These are phyloP conservation scores for Oligia latruncula DNA, from an alignment of 2,888 invertebrate species.

Conservation along the genomic window DNA sequence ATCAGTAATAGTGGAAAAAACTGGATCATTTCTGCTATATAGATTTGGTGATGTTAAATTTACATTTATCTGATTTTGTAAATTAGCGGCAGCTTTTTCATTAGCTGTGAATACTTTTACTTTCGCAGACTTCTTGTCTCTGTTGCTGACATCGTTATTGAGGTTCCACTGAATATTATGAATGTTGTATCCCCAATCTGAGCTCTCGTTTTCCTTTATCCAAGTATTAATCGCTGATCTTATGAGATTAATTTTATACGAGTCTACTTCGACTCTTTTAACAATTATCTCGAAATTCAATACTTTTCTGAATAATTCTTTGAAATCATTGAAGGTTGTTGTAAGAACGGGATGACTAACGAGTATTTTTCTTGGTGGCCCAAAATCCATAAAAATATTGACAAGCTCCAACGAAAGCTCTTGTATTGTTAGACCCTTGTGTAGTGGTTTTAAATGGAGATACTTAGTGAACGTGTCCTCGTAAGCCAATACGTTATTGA, in stretches of 20 bases:
- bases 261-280: slow-evolving; percentile 11
- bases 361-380: slow-evolving; percentile 20
- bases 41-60: background rate
- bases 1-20: slow-evolving; percentile 5
- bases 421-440: background rate
- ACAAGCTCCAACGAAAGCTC: slow-evolving; percentile 8
- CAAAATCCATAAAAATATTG: slow-evolving; percentile 10
- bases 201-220: slow-evolving; percentile 8
- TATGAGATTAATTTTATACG: slow-evolving; percentile 15
- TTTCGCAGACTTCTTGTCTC: background rate
- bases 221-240: slow-evolving; percentile 6
- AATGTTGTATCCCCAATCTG: slow-evolving; percentile 10
- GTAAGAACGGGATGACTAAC: slow-evolving; percentile 13
- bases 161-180: slow-evolving; percentile 21
- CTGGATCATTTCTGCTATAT: slow-evolving; percentile 15
- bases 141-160: background rate
- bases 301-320: slow-evolving; percentile 2
- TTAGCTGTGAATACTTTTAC: background rate
- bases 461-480: slow-evolving; percentile 23
- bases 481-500: slow-evolving; percentile 20
- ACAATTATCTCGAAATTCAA: slow-evolving; percentile 13
- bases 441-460: slow-evolving; percentile 25
- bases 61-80: background rate
- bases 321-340: background rate
- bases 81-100: background rate